Evolutionary conservation across 2,797 vertebrate genomes (phyloP).

Genomic region (Salmo trutta): DNA sequence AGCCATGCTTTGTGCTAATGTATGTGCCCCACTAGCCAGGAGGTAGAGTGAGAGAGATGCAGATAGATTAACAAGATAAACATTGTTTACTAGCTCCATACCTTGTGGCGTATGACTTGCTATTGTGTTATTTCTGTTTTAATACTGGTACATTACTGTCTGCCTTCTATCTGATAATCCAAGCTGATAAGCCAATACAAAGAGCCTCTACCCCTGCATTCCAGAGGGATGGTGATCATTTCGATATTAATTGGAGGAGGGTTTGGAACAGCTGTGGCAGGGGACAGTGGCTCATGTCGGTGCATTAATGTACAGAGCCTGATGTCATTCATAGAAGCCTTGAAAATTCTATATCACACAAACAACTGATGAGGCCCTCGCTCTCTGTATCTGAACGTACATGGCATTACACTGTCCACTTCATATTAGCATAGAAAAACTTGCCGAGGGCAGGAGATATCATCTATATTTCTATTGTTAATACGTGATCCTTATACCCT

Average conservation of each 20-base stretch:
- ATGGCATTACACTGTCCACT: constrained; percentile 40
- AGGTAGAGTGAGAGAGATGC: background rate
- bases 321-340: background rate
- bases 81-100: background rate
- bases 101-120: background rate
- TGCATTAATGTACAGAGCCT: constrained; percentile 19
- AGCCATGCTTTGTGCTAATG: constrained; percentile 28
- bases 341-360: constrained; percentile 23
- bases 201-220: background rate
- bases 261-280: constrained; percentile 8
- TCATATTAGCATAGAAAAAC: constrained; percentile 38
- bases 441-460: constrained; percentile 43
- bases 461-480: constrained; percentile 33
- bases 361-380: background rate
- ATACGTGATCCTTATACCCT: constrained; percentile 36
- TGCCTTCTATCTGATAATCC: background rate
- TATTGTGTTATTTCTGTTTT: background rate
- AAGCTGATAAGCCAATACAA: background rate
- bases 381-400: constrained; percentile 11
- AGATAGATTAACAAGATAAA: constrained; percentile 16
- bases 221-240: constrained; percentile 6
- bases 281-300: background rate
- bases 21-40: constrained; percentile 8
- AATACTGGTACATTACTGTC: background rate
- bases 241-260: constrained; percentile 21